Evolutionary conservation across 1,140 invertebrate species (phyloP), one percentile per base, ranked within the genome.

Genomic region (Papilio helenus): DNA sequence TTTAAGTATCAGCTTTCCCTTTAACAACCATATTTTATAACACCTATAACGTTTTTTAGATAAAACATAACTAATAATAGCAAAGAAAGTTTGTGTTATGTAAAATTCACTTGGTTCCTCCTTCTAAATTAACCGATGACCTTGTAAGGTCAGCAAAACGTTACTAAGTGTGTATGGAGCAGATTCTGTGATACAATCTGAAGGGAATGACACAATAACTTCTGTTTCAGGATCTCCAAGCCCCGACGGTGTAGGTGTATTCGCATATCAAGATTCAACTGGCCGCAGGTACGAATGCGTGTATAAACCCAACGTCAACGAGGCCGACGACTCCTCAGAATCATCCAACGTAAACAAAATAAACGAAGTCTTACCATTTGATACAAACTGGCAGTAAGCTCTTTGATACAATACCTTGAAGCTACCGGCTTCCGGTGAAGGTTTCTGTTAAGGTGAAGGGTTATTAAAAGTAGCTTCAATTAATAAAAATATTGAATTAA

Each of bases 261-360:
- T 87, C 81, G 84, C 90, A 9, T 94, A 92, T 79, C 85, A 88
- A 79, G 93, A 93, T 82, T 86, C 93, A 3, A 16, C 84, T 2
- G 93, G 93, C 76, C 88, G 90, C 89, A 93, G 91, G 91, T 94
- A 94, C 87, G 87, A 89, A 79, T 92, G 92, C 9, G 93, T 89
- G 29, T 94, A 90, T 82, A 86, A 83, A n/a, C 82, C 90, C 72
- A 84, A 80, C 49, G 86, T 87, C 85, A 87, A 82, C 55, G 72
- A 83, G 46, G 79, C 86, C 0, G 83, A 82, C 65, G 55, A 82
- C 14, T 39, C 76, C 1, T n/a, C 76, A 44, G 39, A 39, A n/a
- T 42, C 74, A 58, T 39, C 76, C 10, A 61, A 61, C 29, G n/a
- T 65, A 61, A 77, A 77, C 26, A 77, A 49, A 65, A 42, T 77